Percentiles rank a stretch among this genome's conserved stretches.
Evolutionary conservation across 2,797 vertebrate genomes (phyloP).

Genomic region (Cyclopterus lumpus): DNA sequence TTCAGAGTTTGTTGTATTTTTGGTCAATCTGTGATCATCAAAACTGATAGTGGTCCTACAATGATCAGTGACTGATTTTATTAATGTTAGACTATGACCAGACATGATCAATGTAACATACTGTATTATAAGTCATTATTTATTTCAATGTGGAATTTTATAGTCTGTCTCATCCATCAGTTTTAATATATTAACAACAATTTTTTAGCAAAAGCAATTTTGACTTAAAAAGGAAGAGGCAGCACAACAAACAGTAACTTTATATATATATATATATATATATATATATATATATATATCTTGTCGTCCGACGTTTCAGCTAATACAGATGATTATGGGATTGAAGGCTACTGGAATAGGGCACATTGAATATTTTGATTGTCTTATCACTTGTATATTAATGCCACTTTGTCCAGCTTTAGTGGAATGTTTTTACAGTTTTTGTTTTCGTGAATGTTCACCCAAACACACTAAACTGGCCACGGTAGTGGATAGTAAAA

Average conservation of each 20-base stretch:
- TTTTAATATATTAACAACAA: background rate
- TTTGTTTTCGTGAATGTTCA: background rate
- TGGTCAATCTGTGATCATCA: background rate
- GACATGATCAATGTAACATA: background rate
- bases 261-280: too few relatives aligned
- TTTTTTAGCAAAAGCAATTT: background rate
- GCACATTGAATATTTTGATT: background rate
- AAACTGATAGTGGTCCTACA: fast-evolving
- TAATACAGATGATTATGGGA: background rate
- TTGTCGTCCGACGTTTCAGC: background rate
- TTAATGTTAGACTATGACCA: background rate
- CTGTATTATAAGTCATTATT: background rate
- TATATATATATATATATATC: background rate
- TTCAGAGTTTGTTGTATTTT: background rate
- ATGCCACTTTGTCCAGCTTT: background rate
- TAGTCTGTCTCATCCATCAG: background rate
- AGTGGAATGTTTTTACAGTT: background rate
- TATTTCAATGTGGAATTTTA: background rate
- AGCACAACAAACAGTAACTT: background rate
- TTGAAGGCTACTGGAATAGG: background rate
- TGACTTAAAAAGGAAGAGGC: background rate
- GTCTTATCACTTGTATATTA: background rate
- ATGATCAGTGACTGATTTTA: background rate
- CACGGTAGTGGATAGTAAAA: background rate
- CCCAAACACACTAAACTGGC: background rate